Evolutionary conservation across 2,888 invertebrate species (phyloP), one percentile per base, ranked within the genome.

Genomic region (Acrobasis repandana): DNA sequence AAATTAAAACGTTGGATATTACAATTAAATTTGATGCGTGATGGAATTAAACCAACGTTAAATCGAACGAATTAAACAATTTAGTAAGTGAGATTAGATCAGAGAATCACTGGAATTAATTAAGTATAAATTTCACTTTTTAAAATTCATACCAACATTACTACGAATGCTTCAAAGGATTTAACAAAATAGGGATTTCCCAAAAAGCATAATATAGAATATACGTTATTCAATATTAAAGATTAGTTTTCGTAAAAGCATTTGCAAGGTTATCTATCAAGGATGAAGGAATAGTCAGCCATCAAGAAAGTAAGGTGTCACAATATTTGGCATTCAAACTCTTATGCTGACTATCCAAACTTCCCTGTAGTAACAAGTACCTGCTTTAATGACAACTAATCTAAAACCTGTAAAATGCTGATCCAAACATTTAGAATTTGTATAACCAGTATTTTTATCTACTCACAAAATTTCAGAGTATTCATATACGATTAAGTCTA

Each of bases 381-480:
- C 71, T 68, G 72, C 74, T 73, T 75, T 67, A 65, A 69, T 58
- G 67, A 73, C 72, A 81, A 79, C 76, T 76, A 80, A 77, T 78
- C 77, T 59, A 66, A 68, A 74, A 74, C 63, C 60, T 62, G 67
- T 69, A 64, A 71, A 67, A 64, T 65, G 51, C 64, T 67, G 66
- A 62, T 60, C 61, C 59, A 65, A 70, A 70, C 67, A 67, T 70
- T 74, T 71, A 71, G 80, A 86, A 85, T 83, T 83, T 80, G 78
- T 77, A 79, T 80, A 83, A 84, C 83, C 86, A 83, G 78, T 76
- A 85, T 79, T 83, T 70, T 81, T 77, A 85, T 75, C 86, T 89
- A 88, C 81, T 78, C 84, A 83, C 82, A 85, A 82, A 85, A 81
- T 82, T 66, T 85, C 80, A 80, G 87, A 89, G 86, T 88, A 89